Evolutionary conservation across 2,888 invertebrate species (phyloP).

Genomic region (Drosophila multiciliata): DNA sequence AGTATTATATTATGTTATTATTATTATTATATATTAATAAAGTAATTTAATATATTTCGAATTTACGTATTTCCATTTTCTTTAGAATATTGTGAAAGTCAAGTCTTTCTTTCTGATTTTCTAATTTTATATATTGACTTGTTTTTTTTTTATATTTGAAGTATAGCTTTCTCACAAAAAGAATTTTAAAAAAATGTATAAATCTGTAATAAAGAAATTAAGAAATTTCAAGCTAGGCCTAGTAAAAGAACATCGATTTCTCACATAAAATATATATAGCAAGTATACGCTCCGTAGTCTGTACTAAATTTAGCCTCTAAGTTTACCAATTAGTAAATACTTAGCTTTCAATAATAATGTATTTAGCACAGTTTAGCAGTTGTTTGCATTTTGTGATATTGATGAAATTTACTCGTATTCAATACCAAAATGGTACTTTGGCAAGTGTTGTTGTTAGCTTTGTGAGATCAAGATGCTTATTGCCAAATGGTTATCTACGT

Average conservation of each 20-base stretch:
- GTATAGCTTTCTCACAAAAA: background rate
- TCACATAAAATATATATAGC: background rate
- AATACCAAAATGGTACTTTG: constrained; percentile 4
- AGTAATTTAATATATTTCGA: background rate
- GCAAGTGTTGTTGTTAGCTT: constrained; percentile 9
- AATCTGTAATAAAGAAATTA: too few species aligned
- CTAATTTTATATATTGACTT: background rate
- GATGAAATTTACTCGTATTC: constrained; percentile 12
- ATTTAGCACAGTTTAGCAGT: background rate
- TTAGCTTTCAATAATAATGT: background rate
- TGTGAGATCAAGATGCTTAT: constrained; percentile 34
- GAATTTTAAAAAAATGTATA: too few species aligned
- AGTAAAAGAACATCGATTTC: background rate
- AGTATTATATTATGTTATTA: constrained; percentile 35
- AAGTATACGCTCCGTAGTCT: background rate
- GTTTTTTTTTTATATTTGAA: background rate
- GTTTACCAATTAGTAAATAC: background rate
- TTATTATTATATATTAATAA: background rate
- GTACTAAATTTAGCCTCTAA: background rate
- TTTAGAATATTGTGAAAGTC: background rate
- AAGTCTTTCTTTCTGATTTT: background rate
- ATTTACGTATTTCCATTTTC: background rate
- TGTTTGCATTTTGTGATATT: background rate
- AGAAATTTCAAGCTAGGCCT: background rate
- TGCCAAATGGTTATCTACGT: constrained; percentile 36